phyloP scores from a whole-genome alignment of 2,113 vertebrate species.

The Sphyrna mokarran region DNA sequence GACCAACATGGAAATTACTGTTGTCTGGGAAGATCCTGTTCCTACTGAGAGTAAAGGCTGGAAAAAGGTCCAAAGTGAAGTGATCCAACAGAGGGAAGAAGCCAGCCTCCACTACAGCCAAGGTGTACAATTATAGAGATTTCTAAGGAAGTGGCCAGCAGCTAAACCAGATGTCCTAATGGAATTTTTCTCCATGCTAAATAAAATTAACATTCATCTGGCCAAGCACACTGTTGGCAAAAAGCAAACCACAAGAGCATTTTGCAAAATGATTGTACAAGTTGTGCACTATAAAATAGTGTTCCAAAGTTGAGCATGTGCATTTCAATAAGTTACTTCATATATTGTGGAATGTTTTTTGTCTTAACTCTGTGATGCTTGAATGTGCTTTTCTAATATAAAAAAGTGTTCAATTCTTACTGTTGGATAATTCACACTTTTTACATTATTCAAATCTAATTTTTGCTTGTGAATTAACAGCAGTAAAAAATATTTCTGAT shows the following conservation, averaged over 20 bases:
- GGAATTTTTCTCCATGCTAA: not conserved
- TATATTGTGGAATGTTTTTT: not conserved
- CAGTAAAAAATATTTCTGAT: not conserved
- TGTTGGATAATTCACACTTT: not conserved
- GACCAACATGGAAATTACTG: not conserved
- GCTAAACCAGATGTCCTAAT: not conserved
- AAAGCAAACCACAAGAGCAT: not conserved
- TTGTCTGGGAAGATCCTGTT: not conserved
- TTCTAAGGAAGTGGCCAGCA: not conserved
- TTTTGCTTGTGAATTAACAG: not conserved
- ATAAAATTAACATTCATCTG: not conserved
- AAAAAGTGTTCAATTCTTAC: not conserved
- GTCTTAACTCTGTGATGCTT: not conserved
- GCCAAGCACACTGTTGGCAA: not conserved
- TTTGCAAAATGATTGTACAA: not conserved
- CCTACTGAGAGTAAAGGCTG: not conserved
- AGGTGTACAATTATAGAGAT: not conserved
- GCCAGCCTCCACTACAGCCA: not conserved
- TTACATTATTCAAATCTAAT: not conserved
- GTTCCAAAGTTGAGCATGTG: not conserved
- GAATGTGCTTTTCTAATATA: not conserved
- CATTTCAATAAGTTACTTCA: not conserved
- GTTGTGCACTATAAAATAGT: not conserved
- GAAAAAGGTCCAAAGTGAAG: not conserved
- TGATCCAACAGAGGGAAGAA: not conserved